Evolutionary conservation across 2,113 vertebrate genomes (phyloP).

Genomic region (Daubentonia madagascariensis): DNA sequence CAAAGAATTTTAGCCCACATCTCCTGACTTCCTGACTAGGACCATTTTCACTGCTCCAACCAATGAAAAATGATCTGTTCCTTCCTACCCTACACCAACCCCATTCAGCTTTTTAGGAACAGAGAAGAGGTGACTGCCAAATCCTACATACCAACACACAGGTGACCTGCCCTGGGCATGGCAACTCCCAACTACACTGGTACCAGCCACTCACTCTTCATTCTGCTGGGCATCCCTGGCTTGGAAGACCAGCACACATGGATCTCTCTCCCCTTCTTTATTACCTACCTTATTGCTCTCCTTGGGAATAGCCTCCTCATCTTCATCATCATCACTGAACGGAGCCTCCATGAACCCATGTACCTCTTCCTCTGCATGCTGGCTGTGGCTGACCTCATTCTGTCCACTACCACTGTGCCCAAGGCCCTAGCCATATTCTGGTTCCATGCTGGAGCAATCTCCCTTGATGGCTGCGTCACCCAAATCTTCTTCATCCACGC

Average conservation of each 20-base stretch:
- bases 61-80: background rate
- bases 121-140: background rate
- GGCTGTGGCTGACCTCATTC: background rate
- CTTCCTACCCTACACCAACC: background rate
- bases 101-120: background rate
- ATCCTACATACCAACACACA: background rate
- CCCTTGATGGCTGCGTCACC: background rate
- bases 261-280: conserved; percentile 30
- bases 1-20: background rate
- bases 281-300: background rate
- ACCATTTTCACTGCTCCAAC: background rate
- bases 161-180: background rate
- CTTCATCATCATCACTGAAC: background rate
- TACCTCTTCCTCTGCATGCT: conserved; percentile 40
- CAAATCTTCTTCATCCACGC: conserved; percentile 31
- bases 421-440: conserved; percentile 50
- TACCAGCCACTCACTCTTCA: conserved; percentile 39
- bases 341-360: conserved; percentile 33
- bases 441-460: background rate
- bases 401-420: conserved; percentile 28
- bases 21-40: background rate
- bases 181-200: background rate
- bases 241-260: conserved; percentile 10
- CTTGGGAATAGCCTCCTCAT: conserved; percentile 38
- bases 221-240: background rate